phyloP scores from a whole-genome alignment of 2,113 vertebrate genomes.

The Eulacestoma nigropectus region DNA sequence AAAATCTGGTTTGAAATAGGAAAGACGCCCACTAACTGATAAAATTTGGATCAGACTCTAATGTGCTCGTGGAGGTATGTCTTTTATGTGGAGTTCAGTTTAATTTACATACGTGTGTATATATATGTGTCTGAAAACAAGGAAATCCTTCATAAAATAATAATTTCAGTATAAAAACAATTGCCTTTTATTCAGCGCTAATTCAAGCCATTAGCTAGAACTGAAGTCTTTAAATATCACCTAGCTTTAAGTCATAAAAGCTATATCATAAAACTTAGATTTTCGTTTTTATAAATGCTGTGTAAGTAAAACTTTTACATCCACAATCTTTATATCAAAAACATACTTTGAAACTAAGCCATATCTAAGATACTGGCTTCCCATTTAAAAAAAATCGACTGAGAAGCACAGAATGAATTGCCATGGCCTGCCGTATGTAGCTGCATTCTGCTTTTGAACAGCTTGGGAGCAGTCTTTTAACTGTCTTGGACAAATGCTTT shows the following conservation, averaged over 20 bases:
- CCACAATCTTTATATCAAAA: neutral
- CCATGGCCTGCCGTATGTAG: neutral
- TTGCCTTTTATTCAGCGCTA: neutral
- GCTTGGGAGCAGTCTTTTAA: slow-evolving; percentile 47
- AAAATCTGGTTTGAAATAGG: slow-evolving; percentile 33
- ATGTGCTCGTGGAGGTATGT: neutral
- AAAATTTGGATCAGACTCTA: slow-evolving; percentile 31
- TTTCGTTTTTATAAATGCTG: neutral
- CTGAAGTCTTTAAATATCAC: neutral
- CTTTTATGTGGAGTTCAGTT: slow-evolving; percentile 16
- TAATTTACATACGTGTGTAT: neutral
- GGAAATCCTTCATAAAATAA: slow-evolving; percentile 21
- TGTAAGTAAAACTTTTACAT: neutral
- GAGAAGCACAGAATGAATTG: neutral
- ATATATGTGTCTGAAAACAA: neutral
- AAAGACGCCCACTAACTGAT: slow-evolving; percentile 1
- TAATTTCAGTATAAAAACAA: neutral
- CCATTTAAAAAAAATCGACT: neutral
- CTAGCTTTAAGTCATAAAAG: neutral
- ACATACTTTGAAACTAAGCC: neutral
- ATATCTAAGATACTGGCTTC: neutral
- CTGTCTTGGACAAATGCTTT: neutral
- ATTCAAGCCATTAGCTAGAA: neutral
- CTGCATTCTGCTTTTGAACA: slow-evolving; percentile 4
- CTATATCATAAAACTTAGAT: neutral